These are phyloP conservation scores for Hemichromis elongatus DNA, from an alignment of 2,113 vertebrate genomes.

Conservation along the genomic window DNA sequence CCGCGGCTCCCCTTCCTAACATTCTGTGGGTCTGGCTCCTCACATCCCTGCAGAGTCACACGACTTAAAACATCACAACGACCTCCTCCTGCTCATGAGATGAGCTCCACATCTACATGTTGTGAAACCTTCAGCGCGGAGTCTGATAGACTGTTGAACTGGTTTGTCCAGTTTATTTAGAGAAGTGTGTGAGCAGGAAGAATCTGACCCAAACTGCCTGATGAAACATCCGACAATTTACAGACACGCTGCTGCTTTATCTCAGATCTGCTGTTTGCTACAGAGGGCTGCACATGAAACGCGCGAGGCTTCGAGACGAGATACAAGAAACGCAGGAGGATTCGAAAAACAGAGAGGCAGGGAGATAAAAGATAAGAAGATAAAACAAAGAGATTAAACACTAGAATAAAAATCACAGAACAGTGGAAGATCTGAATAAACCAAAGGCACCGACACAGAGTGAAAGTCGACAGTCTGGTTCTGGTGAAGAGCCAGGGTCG, in stretches of 20 bases:
- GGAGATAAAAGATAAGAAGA: neutral
- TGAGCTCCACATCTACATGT: neutral
- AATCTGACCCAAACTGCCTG: neutral
- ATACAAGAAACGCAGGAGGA: neutral
- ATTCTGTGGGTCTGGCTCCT: fast-evolving
- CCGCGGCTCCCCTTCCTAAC: neutral
- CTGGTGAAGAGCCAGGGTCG: neutral
- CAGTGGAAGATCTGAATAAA: neutral
- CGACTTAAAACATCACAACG: neutral
- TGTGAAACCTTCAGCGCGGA: neutral
- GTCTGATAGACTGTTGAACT: neutral
- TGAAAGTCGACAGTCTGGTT: neutral
- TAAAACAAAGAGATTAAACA: neutral
- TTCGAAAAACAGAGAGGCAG: neutral
- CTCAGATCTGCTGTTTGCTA: neutral
- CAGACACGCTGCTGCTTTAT: neutral
- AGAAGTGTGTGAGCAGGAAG: neutral
- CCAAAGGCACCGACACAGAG: neutral
- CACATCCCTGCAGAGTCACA: neutral
- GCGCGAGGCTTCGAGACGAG: neutral
- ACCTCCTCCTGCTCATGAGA: neutral
- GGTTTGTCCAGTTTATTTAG: neutral
- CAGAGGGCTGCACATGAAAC: neutral
- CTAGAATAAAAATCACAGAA: neutral
- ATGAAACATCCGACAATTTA: neutral